Percentiles rank a stretch among this genome's conserved stretches.
Evolutionary conservation across 1,140 invertebrate species (phyloP).

Genomic region (Trachymyrmex septentrionalis): DNA sequence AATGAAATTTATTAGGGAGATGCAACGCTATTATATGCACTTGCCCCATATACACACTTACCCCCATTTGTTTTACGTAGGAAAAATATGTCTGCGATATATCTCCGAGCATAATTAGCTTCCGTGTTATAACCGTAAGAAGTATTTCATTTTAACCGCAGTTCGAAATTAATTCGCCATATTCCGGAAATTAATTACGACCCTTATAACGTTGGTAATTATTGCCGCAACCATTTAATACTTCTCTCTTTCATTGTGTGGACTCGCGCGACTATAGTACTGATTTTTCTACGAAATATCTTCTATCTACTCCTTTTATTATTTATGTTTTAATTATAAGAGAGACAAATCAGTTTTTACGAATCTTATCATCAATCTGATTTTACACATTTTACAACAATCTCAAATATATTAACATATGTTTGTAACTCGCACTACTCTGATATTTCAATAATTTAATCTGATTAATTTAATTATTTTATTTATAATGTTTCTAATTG

Average conservation of each 20-base stretch:
- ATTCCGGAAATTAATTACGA: constrained; percentile 56
- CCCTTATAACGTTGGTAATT: constrained; percentile 56
- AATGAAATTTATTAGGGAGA: constrained; percentile 44
- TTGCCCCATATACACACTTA: constrained; percentile 51
- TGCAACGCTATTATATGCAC: constrained; percentile 49
- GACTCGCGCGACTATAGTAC: constrained; percentile 3
- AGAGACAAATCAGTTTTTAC: neutral
- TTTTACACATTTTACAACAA: neutral
- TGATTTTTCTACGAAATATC: constrained; percentile 24
- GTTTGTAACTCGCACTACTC: neutral
- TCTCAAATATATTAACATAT: too few relatives aligned
- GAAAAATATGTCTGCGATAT: constrained; percentile 59
- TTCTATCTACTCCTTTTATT: neutral
- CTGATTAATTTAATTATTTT: constrained; percentile 7
- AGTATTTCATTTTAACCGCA: constrained; percentile 65
- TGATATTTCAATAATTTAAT: neutral
- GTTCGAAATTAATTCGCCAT: constrained; percentile 60
- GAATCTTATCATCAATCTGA: neutral
- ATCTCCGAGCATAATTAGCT: constrained; percentile 55
- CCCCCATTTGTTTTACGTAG: constrained; percentile 38
- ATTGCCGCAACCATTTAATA: constrained; percentile 41
- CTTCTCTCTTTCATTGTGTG: constrained; percentile 28
- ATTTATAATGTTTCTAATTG: neutral
- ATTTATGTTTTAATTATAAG: constrained; percentile 1
- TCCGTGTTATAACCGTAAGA: constrained; percentile 58